A percentile compares a stretch with the other conserved stretches of the same genome.
phyloP scores from a whole-genome alignment of 1,140 invertebrate species.

The Colletes latitarsis region DNA sequence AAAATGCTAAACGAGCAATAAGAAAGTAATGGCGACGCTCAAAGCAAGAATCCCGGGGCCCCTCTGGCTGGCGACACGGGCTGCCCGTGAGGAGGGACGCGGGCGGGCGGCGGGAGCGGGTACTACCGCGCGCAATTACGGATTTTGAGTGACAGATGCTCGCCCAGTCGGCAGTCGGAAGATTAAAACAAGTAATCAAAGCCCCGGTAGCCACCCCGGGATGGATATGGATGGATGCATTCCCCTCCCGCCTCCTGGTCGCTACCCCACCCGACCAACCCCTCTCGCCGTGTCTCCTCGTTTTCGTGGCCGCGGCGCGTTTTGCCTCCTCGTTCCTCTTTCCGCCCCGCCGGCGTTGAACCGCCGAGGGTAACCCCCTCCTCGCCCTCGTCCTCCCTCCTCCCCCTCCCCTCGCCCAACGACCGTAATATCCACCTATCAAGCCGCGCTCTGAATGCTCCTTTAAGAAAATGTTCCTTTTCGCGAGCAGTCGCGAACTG shows the following conservation, averaged over 20 bases:
- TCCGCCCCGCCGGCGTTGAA: slow-evolving; percentile 29
- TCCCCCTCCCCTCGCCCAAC: neutral
- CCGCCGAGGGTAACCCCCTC: slow-evolving; percentile 44
- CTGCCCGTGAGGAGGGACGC: neutral
- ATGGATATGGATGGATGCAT: slow-evolving; percentile 76
- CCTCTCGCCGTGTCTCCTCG: slow-evolving; percentile 35
- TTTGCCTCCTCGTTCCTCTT: neutral
- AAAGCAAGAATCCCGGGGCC: slow-evolving; percentile 22
- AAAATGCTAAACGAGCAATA: slow-evolving; percentile 66
- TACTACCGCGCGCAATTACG: slow-evolving; percentile 77
- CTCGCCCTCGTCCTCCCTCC: neutral
- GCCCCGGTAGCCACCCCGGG: slow-evolving; percentile 71
- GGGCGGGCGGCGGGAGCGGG: slow-evolving; percentile 52
- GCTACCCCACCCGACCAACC: slow-evolving; percentile 19
- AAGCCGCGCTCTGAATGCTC: slow-evolving; percentile 65
- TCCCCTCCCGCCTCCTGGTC: neutral
- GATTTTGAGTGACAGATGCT: slow-evolving; percentile 82
- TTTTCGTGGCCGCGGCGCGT: slow-evolving; percentile 29
- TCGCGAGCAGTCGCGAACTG: slow-evolving; percentile 47
- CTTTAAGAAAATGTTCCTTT: slow-evolving; percentile 68
- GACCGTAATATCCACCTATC: slow-evolving; percentile 66
- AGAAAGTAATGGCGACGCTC: slow-evolving; percentile 62
- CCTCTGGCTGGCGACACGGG: neutral
- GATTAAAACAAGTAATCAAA: slow-evolving; percentile 83
- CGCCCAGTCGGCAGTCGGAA: slow-evolving; percentile 79